These are phyloP conservation scores for Sander vitreus DNA, from an alignment of 2,113 vertebrate genomes.

Conservation along the genomic window DNA sequence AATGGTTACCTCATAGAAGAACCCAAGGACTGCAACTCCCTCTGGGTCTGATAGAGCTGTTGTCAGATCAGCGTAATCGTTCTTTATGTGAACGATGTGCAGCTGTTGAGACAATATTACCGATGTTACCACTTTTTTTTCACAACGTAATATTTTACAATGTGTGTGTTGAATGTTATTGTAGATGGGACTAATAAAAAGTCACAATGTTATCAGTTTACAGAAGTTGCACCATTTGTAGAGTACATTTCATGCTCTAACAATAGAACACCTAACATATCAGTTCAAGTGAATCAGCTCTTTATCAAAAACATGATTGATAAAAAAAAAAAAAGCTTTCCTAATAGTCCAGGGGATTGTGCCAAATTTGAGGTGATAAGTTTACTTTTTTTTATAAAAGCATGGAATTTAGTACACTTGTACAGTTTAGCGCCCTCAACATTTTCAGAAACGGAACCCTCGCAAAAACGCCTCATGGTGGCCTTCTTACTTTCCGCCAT, in stretches of 20 bases:
- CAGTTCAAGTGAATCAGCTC: not conserved
- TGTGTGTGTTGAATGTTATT: not conserved
- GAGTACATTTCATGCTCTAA: not conserved
- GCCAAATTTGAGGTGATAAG: too few relatives aligned
- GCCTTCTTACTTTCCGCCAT: too few relatives aligned
- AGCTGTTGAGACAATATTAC: conserved; percentile 79
- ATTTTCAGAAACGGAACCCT: too few relatives aligned
- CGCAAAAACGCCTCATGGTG: too few relatives aligned
- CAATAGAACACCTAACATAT: not conserved
- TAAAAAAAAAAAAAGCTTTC: too few relatives aligned
- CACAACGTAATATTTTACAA: not conserved
- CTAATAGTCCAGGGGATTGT: too few relatives aligned
- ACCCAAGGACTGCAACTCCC: conserved; percentile 90
- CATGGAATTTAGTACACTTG: too few relatives aligned
- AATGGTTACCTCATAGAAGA: conserved; percentile 88
- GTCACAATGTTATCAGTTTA: too few relatives aligned
- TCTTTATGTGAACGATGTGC: conserved; percentile 91
- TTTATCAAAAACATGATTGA: not conserved
- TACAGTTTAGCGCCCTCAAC: too few relatives aligned
- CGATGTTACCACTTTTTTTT: not conserved
- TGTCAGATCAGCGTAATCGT: conserved; percentile 19
- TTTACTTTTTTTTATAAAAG: too few relatives aligned
- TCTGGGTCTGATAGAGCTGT: conserved; percentile 66
- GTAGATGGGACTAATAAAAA: not conserved
- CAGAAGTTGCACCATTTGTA: not conserved